Evolutionary conservation across 2,113 vertebrate species (phyloP), one percentile per base, ranked within the genome.

Genomic region (Bufo bufo): DNA sequence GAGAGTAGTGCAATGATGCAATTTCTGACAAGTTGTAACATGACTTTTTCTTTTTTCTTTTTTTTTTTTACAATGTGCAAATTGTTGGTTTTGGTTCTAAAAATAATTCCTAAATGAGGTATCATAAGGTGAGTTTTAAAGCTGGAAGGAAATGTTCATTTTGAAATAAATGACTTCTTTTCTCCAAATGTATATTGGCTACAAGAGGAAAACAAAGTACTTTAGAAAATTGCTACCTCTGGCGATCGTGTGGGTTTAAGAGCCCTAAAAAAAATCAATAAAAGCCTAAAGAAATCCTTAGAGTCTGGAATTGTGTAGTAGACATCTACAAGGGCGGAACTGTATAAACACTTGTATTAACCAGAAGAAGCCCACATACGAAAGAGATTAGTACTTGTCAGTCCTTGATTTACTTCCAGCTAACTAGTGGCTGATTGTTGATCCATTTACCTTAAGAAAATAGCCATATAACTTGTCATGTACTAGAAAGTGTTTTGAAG

Each of bases 141-240:
- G 11, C 10, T 65, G 43, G n/a, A 54, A 50, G 49, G 82, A 69
- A 66, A 84, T 65, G 59, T 33, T 54, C 45, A 71, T 84, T 69
- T 69, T 54, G 12, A 4, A 52, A 84, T 23, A 83, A 84, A 83
- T 3, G 10, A 54, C 65, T 66, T 71, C 47, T 84, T 83, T 52
- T 50, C 63, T 54, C n/a, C 63, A 84, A 84, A 84, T 69, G 23
- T 84, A 84, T 84, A 52, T 83, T 83, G 81, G 81, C 50, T 66
- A 66, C 61, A 82, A 65, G 81, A 69, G 82, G 59, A 84, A 84
- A 84, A 84, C 82, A 84, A 84, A 71, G 66, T 85, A 74, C 66
- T 85, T 85, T 75, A 74, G 83, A 85, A 85, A 85, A 75, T 85
- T 85, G 83, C 82, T 85, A 85, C 83, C 83, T 74, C 69, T 75